These are phyloP conservation scores for Polyploca ridens DNA, from an alignment of 2,888 invertebrate species.

Conservation along the genomic window DNA sequence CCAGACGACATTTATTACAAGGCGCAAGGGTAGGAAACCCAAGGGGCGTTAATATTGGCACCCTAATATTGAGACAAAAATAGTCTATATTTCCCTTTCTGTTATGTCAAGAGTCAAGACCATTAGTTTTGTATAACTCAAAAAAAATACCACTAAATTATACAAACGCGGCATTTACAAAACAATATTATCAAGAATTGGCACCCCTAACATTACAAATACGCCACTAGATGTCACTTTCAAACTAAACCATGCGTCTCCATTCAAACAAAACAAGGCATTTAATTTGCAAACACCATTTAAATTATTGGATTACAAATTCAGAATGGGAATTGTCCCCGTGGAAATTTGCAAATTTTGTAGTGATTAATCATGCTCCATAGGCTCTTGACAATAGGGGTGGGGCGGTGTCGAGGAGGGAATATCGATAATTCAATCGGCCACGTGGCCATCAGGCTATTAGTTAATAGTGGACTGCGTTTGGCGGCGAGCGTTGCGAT, in stretches of 20 bases:
- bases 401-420: constrained; percentile 27
- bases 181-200: not conserved
- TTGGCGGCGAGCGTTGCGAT: constrained; percentile 33
- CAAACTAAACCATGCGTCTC: constrained; percentile 12
- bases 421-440: constrained; percentile 50
- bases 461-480: constrained; percentile 42
- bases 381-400: constrained; percentile 40
- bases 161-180: no score
- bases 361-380: constrained; percentile 56
- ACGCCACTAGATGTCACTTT: constrained; percentile 25
- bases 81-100: no score
- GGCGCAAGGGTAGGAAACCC: no score
- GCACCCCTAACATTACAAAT: constrained; percentile 13
- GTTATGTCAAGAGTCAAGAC: no score
- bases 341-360: constrained; percentile 49
- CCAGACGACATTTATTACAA: no score
- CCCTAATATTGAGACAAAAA: no score
- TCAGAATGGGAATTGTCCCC: constrained; percentile 44
- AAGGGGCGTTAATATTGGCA: no score
- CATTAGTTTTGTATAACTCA: no score
- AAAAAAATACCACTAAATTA: no score
- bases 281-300: constrained; percentile 36
- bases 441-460: constrained; percentile 42
- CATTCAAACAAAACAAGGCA: constrained; percentile 37
- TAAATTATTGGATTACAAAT: constrained; percentile 45